Percentiles rank a stretch among this genome's conserved stretches.
Evolutionary conservation across 2,797 vertebrate genomes (phyloP).

Genomic region (Platalea minor): DNA sequence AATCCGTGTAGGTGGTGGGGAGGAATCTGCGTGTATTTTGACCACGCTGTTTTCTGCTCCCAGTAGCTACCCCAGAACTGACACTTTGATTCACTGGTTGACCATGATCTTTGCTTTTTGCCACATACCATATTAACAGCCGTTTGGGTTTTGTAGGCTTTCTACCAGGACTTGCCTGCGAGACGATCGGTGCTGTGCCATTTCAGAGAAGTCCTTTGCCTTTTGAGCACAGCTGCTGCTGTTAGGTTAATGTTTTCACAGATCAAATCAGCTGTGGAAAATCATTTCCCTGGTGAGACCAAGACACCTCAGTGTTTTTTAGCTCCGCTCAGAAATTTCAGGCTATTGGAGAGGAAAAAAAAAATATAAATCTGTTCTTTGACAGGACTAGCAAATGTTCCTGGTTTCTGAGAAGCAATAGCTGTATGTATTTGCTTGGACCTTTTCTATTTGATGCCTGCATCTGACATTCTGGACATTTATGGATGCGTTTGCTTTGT

Average conservation of each 20-base stretch:
- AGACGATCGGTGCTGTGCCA: background rate
- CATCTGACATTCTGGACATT: background rate
- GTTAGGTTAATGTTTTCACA: background rate
- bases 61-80: background rate
- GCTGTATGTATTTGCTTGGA: background rate
- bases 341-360: background rate
- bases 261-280: background rate
- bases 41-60: background rate
- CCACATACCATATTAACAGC: background rate
- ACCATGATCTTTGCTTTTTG: background rate
- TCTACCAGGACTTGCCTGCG: background rate
- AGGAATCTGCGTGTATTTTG: background rate
- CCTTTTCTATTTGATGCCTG: background rate
- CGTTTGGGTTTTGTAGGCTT: background rate
- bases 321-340: background rate
- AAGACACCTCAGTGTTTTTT: background rate
- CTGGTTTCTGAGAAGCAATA: background rate
- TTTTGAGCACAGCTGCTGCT: background rate
- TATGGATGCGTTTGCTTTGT: background rate
- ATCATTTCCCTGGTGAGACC: background rate
- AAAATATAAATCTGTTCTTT: background rate
- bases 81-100: background rate
- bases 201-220: background rate
- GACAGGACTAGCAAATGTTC: background rate
- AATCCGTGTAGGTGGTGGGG: background rate